phyloP scores from a whole-genome alignment of 2,797 vertebrate species.

The Dryobates pubescens region DNA sequence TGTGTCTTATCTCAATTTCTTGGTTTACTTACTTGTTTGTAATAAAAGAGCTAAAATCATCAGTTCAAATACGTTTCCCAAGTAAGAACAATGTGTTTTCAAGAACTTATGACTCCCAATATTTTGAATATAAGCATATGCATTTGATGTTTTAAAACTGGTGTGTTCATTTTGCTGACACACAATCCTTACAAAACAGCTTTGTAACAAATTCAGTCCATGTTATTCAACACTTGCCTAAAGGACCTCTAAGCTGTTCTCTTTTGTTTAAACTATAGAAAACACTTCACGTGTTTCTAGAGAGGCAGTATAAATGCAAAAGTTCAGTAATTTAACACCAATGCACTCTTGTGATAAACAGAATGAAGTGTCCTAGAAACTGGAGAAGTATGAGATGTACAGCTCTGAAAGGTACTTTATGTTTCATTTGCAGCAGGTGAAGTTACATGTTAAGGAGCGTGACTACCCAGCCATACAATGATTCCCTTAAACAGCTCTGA shows the following conservation, averaged over 20 bases:
- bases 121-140: not conserved
- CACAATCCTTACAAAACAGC: not conserved
- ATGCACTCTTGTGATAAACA: not conserved
- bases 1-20: not conserved
- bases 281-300: not conserved
- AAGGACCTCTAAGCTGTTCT: not conserved
- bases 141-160: not conserved
- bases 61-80: not conserved
- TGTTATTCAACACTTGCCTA: not conserved
- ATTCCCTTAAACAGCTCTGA: constrained; percentile 62
- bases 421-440: constrained; percentile 44
- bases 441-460: constrained; percentile 8
- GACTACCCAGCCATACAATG: constrained; percentile 33
- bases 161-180: not conserved
- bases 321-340: not conserved
- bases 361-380: constrained; percentile 2
- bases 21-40: not conserved
- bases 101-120: not conserved
- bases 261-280: not conserved
- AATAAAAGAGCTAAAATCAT: not conserved
- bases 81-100: not conserved
- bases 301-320: not conserved
- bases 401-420: constrained; percentile 28
- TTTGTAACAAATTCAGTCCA: not conserved
- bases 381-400: not conserved